A percentile compares a stretch with the other conserved stretches of the same genome.
Conservation (phyloP, 2,888 invertebrate species). For the Pemphredon lugubris region DNA sequence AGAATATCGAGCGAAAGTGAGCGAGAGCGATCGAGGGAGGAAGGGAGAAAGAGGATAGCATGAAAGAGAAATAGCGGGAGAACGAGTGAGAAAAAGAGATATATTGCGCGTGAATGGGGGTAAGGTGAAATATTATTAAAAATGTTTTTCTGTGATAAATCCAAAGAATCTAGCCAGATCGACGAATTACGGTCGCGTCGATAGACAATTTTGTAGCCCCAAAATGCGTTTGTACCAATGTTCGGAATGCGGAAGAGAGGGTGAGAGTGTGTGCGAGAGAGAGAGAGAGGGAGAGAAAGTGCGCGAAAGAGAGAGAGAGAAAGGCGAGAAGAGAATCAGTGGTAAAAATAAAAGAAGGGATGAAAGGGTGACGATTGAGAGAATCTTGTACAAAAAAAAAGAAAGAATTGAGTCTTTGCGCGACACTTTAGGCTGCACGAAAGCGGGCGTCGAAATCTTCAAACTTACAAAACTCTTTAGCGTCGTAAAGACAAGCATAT, state of each 20-base stretch:
- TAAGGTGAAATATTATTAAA: constrained; percentile 68
- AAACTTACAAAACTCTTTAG: constrained; percentile 38
- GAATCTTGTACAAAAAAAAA: no score
- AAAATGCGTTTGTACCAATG: constrained; percentile 35
- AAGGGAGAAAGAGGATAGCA: no score
- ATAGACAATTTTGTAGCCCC: constrained; percentile 37
- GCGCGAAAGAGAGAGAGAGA: constrained; percentile 7
- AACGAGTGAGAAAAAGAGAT: not conserved
- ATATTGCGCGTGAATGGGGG: constrained; percentile 13
- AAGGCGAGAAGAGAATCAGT: not conserved
- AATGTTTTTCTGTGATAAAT: constrained; percentile 81
- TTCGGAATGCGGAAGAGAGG: constrained; percentile 5
- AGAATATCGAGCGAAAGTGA: no score
- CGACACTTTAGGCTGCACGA: no score
- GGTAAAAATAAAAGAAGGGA: no score
- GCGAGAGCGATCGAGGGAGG: no score
- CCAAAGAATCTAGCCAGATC: constrained; percentile 64
- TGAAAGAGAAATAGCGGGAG: not conserved
- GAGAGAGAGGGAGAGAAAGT: not conserved
- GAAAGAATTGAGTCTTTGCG: no score
- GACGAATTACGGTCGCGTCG: constrained; percentile 34
- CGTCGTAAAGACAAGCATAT: constrained; percentile 60
- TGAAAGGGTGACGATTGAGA: no score
- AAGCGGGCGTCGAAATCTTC: constrained; percentile 1
- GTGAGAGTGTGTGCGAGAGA: constrained; percentile 18